These are phyloP conservation scores for Fratercula arctica DNA, from an alignment of 2,797 vertebrate genomes.

Conservation along the genomic window DNA sequence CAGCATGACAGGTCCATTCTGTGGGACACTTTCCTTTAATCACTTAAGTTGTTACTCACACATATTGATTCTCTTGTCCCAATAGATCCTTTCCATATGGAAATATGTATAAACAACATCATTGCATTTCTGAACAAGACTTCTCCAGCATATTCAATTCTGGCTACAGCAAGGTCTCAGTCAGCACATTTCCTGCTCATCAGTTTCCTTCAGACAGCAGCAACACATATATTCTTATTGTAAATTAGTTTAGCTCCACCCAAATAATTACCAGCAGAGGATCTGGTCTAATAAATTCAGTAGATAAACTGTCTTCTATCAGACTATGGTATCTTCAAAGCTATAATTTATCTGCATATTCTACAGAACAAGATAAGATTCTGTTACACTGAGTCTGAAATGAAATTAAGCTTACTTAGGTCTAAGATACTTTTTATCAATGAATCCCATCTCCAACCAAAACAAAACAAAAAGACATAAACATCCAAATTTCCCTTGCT, in stretches of 20 bases:
- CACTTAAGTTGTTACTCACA: neutral
- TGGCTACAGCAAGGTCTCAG: neutral
- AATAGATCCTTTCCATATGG: neutral
- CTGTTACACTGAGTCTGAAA: neutral
- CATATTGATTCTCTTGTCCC: neutral
- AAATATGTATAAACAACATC: neutral
- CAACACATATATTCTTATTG: neutral
- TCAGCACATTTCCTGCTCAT: neutral
- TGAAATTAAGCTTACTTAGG: neutral
- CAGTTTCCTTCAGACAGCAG: neutral
- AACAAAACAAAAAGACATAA: neutral
- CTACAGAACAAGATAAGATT: neutral
- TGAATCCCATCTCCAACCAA: neutral
- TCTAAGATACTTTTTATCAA: neutral
- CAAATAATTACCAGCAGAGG: constrained; percentile 19
- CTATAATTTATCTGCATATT: neutral
- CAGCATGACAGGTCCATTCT: neutral
- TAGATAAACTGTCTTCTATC: constrained; percentile 19
- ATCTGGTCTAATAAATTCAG: constrained; percentile 10
- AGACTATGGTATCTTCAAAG: constrained; percentile 25
- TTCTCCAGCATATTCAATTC: neutral
- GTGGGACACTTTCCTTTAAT: neutral
- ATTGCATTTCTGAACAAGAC: neutral
- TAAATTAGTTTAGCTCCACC: constrained; percentile 19
- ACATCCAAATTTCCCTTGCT: neutral